phyloP scores from a whole-genome alignment of 1,140 invertebrate species.

The Drosophila dunni region DNA sequence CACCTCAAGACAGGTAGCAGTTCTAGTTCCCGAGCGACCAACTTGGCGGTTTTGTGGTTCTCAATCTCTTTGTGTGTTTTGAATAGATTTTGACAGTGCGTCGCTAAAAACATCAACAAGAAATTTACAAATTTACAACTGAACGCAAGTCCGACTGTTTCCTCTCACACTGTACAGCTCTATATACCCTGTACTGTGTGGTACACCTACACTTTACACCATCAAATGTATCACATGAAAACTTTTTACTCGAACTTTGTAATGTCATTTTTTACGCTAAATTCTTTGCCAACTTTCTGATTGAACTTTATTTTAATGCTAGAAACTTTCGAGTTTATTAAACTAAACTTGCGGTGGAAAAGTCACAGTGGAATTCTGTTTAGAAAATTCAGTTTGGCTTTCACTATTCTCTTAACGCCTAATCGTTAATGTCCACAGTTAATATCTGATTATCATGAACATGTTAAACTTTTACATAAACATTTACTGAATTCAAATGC shows the following conservation, averaged over 20 bases:
- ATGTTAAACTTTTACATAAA: constrained; percentile 7
- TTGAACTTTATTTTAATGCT: not conserved
- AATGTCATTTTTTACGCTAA: constrained; percentile 1
- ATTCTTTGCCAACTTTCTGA: not conserved
- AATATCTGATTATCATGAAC: not conserved
- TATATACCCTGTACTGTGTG: not conserved
- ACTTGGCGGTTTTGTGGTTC: constrained; percentile 10
- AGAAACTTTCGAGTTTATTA: not conserved
- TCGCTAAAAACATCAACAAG: constrained; percentile 43
- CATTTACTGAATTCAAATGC: not conserved
- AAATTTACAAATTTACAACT: constrained; percentile 26
- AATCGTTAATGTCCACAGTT: constrained; percentile 10
- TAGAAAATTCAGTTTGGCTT: not conserved
- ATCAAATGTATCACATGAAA: constrained; percentile 2
- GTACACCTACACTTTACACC: not conserved
- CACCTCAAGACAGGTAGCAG: constrained; percentile 44
- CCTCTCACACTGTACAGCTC: constrained; percentile 1
- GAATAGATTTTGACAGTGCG: constrained; percentile 48
- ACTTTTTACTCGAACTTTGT: not conserved
- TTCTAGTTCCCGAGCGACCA: constrained; percentile 5
- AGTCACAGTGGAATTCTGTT: not conserved
- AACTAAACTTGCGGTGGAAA: not conserved
- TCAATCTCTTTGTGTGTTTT: constrained; percentile 7
- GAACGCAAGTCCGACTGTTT: constrained; percentile 20
- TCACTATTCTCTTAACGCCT: not conserved